Evolutionary conservation across 2,888 invertebrate genomes (phyloP).

Genomic region (Rhodophaea formosa): DNA sequence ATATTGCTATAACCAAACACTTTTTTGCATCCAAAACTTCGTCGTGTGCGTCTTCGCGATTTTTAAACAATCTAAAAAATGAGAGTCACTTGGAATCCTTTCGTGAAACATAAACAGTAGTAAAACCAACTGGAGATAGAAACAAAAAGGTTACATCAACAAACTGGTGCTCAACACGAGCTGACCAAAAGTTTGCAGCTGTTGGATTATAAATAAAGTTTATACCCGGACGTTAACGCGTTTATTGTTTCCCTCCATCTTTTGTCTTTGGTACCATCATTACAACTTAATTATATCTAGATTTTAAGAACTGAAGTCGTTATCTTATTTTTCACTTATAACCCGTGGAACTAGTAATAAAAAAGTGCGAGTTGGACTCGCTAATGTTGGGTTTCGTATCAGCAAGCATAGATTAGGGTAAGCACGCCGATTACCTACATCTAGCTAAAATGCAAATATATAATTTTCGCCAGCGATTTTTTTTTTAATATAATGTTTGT

Average conservation of each 20-base stretch:
- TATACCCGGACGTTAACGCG: constrained; percentile 74
- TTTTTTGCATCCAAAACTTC: constrained; percentile 23
- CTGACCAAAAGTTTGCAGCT: constrained; percentile 82
- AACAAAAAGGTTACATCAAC: constrained; percentile 66
- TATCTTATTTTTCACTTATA: background rate
- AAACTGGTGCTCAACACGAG: constrained; percentile 60
- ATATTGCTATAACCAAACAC: background rate
- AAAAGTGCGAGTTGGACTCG: too few species aligned
- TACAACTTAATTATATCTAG: constrained; percentile 19
- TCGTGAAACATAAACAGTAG: constrained; percentile 50
- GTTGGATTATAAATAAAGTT: constrained; percentile 77
- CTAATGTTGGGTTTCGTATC: too few species aligned
- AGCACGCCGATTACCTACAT: too few species aligned
- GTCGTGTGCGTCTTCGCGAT: constrained; percentile 52
- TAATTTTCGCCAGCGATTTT: too few species aligned
- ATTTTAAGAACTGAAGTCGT: background rate
- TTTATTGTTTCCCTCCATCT: constrained; percentile 64
- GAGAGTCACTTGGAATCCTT: constrained; percentile 46
- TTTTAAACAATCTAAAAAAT: constrained; percentile 30
- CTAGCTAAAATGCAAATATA: too few species aligned
- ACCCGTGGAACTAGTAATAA: too few species aligned
- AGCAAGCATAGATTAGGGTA: too few species aligned
- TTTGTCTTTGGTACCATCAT: constrained; percentile 26
- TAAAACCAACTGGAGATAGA: constrained; percentile 48
- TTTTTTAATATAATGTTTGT: too few species aligned